phyloP scores from a whole-genome alignment of 2,113 vertebrate species.

The Aepyceros melampus region DNA sequence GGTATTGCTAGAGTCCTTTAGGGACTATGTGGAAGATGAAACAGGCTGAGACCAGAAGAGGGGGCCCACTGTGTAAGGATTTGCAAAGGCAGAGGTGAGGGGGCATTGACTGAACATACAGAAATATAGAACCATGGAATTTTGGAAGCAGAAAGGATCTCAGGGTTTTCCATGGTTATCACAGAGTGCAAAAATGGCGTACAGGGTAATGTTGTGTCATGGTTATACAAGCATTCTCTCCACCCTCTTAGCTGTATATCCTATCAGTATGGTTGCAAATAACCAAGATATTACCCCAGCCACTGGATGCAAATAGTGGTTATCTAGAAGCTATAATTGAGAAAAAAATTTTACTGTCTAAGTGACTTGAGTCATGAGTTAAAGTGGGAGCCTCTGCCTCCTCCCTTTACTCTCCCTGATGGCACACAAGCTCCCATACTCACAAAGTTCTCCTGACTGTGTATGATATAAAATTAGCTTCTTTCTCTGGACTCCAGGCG shows the following conservation, averaged over 20 bases:
- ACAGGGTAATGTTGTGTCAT: too few relatives aligned
- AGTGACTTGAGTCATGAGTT: neutral
- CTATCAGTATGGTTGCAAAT: neutral
- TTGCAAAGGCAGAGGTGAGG: too few relatives aligned
- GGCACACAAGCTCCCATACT: conserved; percentile 56
- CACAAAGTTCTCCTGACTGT: conserved; percentile 69
- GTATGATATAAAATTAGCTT: conserved; percentile 55
- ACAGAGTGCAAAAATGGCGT: neutral
- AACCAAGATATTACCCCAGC: neutral
- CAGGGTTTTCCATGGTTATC: neutral
- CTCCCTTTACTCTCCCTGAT: neutral
- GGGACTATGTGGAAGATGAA: neutral
- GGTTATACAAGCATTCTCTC: neutral
- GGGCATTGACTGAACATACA: neutral
- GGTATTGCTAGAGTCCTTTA: too few relatives aligned
- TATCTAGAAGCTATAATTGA: neutral
- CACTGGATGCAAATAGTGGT: neutral
- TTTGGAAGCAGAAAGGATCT: neutral
- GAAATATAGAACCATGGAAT: neutral
- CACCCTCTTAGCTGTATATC: neutral
- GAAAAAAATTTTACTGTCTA: neutral
- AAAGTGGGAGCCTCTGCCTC: neutral
- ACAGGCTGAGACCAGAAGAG: neutral
- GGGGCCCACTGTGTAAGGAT: neutral
- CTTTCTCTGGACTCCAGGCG: conserved; percentile 76